Conservation (phyloP, 2,797 vertebrate genomes). For the Chiroxiphia lanceolata region DNA sequence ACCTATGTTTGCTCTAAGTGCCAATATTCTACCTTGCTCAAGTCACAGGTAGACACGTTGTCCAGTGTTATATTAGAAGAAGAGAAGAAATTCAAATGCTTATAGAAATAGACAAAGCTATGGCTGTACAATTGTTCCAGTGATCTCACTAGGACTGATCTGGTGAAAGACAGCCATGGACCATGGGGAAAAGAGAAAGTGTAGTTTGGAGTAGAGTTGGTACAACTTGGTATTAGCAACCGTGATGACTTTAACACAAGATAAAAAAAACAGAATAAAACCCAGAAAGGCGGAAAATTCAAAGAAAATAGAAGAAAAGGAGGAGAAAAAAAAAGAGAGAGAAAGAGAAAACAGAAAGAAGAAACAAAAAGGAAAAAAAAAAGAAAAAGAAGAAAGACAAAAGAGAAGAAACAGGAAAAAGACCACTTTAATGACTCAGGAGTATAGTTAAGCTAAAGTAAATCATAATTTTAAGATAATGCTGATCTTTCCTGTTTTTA, state of each 20-base stretch:
- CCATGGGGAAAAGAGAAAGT: neutral
- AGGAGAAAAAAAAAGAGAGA: neutral
- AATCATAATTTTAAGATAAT: neutral
- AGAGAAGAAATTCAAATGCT: neutral
- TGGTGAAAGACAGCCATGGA: neutral
- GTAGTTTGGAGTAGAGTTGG: neutral
- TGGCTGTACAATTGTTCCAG: neutral
- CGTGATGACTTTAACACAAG: neutral
- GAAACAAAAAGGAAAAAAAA: neutral
- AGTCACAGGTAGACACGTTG: neutral
- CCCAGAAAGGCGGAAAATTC: neutral
- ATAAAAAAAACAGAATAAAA: neutral
- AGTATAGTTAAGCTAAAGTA: neutral
- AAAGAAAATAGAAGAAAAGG: neutral
- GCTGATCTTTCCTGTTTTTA: neutral
- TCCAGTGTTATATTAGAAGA: neutral
- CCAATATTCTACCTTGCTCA: neutral
- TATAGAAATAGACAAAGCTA: neutral
- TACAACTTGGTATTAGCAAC: neutral
- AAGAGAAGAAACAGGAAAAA: neutral
- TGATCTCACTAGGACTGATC: neutral
- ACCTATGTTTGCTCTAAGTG: neutral
- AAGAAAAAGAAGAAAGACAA: rapidly evolving
- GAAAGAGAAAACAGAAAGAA: too few relatives aligned
- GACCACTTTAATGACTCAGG: neutral